These are phyloP conservation scores for Amphipyra berbera DNA, from an alignment of 2,888 invertebrate genomes.

Conservation along the genomic window DNA sequence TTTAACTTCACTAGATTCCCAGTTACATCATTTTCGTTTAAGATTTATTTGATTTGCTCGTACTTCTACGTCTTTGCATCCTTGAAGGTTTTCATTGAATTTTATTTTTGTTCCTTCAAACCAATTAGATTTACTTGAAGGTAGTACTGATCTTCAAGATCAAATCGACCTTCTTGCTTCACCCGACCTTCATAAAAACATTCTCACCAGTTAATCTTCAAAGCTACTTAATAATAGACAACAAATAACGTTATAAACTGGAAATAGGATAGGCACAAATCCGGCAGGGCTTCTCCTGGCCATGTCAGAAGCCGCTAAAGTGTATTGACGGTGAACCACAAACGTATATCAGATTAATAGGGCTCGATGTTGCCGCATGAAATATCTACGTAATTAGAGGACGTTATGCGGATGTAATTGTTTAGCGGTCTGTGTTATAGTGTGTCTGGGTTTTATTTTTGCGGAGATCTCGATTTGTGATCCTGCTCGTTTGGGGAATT, in stretches of 20 bases:
- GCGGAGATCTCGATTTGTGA: background rate
- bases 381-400: constrained; percentile 29
- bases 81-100: background rate
- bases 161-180: constrained; percentile 20
- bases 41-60: background rate
- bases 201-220: constrained; percentile 49
- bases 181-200: constrained; percentile 35
- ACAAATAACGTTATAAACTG: constrained; percentile 55
- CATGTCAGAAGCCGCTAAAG: constrained; percentile 75
- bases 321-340: constrained; percentile 66
- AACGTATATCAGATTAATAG: constrained; percentile 76
- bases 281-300: constrained; percentile 73
- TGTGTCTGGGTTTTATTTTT: constrained; percentile 5
- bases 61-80: background rate
- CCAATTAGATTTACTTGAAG: background rate
- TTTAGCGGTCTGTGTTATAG: constrained; percentile 9
- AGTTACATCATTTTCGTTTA: background rate
- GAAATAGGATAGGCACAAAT: constrained; percentile 76
- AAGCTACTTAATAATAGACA: constrained; percentile 56
- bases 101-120: background rate
- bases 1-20: background rate
- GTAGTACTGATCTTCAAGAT: background rate
- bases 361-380: constrained; percentile 40
- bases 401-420: constrained; percentile 29
- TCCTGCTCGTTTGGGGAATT: background rate